Base-by-base conservation (phyloP, 2,113 vertebrate species). In the Rhipidura dahli region DNA sequence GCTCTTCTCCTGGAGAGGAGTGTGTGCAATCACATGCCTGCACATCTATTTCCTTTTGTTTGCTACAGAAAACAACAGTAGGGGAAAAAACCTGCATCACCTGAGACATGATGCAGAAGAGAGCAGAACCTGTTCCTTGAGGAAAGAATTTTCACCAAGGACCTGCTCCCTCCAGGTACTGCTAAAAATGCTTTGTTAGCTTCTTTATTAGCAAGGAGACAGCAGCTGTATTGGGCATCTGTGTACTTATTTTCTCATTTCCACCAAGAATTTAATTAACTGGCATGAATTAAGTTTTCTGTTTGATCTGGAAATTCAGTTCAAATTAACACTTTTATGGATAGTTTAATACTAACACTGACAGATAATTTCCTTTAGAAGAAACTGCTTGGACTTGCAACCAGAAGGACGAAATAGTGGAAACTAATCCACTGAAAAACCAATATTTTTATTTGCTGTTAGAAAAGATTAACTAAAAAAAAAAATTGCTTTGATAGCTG, bases 201-300 rank as follows among this genome's bases (percentile, higher is more conserved):
- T 93, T 69, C 68, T 75, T 94, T 80, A 92, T 83, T 86, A 96
- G 73, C 79, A 84, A 27, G 51, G 59, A 93, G 16, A 90, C 7
- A 81, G 59, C 80, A 94, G 60, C 77, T 84, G 70, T 77, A 50
- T 45, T 70, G 47, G 42, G 70, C 78, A 94, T 94, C 93, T 91
- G 91, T 87, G 71, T 85, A 79, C 78, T 91, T 93, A 89, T 75
- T 90, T 92, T 64, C 72, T 85, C 92, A 95, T 90, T 96, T 80
- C 70, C 68, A 97, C 61, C 64, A 83, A 87, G 80, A 94, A 90
- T 90, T 87, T 92, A 94, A 93, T 95, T 95, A 96, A 93, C 76
- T 91, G 86, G 56, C 42, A 91, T 82, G 81, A 96, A 96, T 95
- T 94, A 92, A 77, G 49, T 71, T 97, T 96, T 95, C 93, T 84